Percentiles rank a stretch among this genome's conserved stretches.
phyloP scores from a whole-genome alignment of 2,113 vertebrate genomes.

The Pelecanoides urinatrix region DNA sequence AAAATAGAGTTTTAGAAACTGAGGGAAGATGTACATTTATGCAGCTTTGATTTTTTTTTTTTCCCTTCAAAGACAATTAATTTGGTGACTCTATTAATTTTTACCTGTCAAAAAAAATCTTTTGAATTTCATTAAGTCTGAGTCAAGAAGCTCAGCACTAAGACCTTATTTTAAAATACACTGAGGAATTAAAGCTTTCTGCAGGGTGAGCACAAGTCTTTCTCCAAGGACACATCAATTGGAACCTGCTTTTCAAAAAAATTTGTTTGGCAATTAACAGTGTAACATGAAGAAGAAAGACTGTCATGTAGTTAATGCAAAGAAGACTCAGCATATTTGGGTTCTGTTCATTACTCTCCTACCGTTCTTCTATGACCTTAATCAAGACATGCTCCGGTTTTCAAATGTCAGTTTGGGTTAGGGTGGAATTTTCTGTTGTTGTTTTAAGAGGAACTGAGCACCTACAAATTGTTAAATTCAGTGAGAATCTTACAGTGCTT shows the following conservation, averaged over 20 bases:
- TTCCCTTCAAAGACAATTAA: conserved; percentile 19
- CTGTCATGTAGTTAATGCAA: neutral
- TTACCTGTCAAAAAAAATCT: neutral
- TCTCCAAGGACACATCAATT: conserved; percentile 41
- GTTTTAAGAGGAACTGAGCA: neutral
- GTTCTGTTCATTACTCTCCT: neutral
- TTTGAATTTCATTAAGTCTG: conserved; percentile 39
- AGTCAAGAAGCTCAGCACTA: conserved; percentile 17
- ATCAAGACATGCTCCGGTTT: conserved; percentile 3
- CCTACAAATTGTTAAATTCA: neutral
- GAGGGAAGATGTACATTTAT: neutral
- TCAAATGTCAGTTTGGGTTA: neutral
- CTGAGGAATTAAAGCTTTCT: conserved; percentile 40
- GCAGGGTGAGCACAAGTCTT: conserved; percentile 41
- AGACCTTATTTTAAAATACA: conserved; percentile 39
- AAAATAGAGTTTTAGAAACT: neutral
- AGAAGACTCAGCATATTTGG: conserved; percentile 18
- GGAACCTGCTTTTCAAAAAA: conserved; percentile 37
- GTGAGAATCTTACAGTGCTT: neutral
- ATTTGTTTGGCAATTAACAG: conserved; percentile 47
- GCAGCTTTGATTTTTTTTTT: neutral
- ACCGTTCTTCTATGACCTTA: neutral
- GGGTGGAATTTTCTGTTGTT: neutral
- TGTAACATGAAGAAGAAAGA: conserved; percentile 8
- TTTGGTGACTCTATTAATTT: conserved; percentile 20